phyloP scores from a whole-genome alignment of 2,888 invertebrate species.

The Microplitis deprimator region DNA sequence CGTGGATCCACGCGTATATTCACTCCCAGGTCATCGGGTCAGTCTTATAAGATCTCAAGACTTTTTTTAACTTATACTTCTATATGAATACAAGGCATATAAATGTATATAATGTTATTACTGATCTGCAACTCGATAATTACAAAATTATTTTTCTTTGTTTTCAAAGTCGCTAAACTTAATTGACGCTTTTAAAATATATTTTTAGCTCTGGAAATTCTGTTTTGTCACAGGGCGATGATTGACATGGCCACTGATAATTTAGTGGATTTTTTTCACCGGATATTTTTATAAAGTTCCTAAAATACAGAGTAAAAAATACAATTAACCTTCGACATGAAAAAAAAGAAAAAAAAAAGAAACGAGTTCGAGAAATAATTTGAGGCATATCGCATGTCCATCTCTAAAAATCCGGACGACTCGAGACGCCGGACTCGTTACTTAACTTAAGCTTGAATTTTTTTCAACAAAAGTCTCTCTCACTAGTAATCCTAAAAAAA shows the following conservation, averaged over 20 bases:
- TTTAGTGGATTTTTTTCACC: not conserved
- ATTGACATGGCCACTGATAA: not conserved
- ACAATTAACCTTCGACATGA: not conserved
- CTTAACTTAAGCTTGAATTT: not conserved
- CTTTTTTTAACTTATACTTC: not conserved
- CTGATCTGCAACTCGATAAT: not conserved
- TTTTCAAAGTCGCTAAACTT: too few species aligned
- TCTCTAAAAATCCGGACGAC: too few species aligned
- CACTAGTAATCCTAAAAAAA: not conserved
- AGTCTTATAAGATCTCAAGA: not conserved
- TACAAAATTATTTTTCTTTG: too few species aligned
- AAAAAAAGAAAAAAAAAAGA: not conserved
- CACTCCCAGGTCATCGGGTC: conserved; percentile 41
- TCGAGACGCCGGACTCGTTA: not conserved
- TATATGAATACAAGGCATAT: too few species aligned
- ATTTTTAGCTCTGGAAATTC: too few species aligned
- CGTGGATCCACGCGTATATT: conserved; percentile 29
- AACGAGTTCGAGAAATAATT: not conserved
- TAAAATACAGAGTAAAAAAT: not conserved
- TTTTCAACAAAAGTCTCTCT: not conserved
- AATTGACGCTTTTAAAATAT: too few species aligned
- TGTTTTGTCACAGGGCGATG: not conserved
- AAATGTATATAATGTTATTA: not conserved
- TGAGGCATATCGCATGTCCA: too few species aligned
- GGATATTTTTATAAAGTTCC: not conserved